These are phyloP conservation scores for Telenomus remus DNA, from an alignment of 1,140 invertebrate genomes.

Conservation along the genomic window DNA sequence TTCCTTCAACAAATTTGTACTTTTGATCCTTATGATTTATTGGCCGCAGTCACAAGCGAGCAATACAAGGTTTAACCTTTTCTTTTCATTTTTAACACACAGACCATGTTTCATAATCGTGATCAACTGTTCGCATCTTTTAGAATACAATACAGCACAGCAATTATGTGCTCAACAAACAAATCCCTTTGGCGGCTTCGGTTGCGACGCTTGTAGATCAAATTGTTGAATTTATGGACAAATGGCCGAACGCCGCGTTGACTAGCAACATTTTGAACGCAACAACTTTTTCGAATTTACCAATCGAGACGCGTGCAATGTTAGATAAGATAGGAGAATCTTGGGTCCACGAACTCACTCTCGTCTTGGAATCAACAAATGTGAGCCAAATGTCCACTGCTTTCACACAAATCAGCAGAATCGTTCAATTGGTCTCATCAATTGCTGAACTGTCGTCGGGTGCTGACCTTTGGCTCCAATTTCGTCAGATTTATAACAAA, in stretches of 20 bases:
- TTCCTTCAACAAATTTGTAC: constrained; percentile 66
- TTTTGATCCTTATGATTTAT: constrained; percentile 65
- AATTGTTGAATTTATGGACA: constrained; percentile 28
- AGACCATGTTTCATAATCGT: too few species aligned
- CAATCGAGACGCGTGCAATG: constrained; percentile 58
- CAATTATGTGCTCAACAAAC: constrained; percentile 11
- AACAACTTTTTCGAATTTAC: constrained; percentile 62
- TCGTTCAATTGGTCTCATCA: constrained; percentile 50
- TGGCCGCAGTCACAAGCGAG: constrained; percentile 62
- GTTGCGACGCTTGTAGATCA: constrained; percentile 49
- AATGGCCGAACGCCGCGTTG: constrained; percentile 37
- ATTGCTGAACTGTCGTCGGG: constrained; percentile 59
- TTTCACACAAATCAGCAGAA: constrained; percentile 33
- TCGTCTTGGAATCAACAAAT: constrained; percentile 29
- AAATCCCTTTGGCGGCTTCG: constrained; percentile 49
- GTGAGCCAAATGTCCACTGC: constrained; percentile 5
- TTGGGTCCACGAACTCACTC: constrained; percentile 57
- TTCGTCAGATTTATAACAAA: constrained; percentile 58
- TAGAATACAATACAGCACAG: constrained; percentile 36
- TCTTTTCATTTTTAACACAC: too few species aligned
- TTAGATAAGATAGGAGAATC: constrained; percentile 54
- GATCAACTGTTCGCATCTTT: too few species aligned
- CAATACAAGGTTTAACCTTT: constrained; percentile 65
- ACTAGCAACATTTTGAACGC: constrained; percentile 62
- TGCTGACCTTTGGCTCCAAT: constrained; percentile 67